Evolutionary conservation across 2,888 invertebrate genomes (phyloP).

Genomic region (Iphiclides podalirius): DNA sequence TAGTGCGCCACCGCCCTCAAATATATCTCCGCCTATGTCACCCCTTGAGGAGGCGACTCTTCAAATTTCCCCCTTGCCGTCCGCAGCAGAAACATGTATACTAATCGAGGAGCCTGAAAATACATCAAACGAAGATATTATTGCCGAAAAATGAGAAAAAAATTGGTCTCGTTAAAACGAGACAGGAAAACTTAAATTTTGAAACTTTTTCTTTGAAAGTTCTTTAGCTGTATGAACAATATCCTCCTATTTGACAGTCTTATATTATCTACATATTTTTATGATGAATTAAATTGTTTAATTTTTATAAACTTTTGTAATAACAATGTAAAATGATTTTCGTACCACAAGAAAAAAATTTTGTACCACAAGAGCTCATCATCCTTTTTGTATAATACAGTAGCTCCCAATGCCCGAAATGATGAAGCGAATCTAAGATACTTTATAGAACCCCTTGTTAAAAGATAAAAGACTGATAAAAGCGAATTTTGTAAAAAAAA

Average conservation of each 20-base stretch:
- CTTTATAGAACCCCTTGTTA: slow-evolving; percentile 34
- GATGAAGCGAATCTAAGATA: slow-evolving; percentile 26
- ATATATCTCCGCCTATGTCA: slow-evolving; percentile 37
- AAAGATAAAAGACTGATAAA: slow-evolving; percentile 68
- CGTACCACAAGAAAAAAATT: not conserved
- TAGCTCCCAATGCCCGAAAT: slow-evolving; percentile 2
- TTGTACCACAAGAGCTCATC: not conserved
- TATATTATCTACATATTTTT: slow-evolving; percentile 21
- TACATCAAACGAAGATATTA: slow-evolving; percentile 26
- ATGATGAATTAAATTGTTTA: slow-evolving; percentile 4
- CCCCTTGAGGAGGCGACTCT: slow-evolving; percentile 39
- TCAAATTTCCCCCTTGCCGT: slow-evolving; percentile 26
- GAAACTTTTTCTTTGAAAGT: slow-evolving; percentile 7
- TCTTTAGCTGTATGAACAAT: slow-evolving; percentile 1
- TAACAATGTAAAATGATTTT: not conserved
- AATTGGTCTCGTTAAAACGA: slow-evolving; percentile 1
- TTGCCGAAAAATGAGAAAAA: slow-evolving; percentile 41
- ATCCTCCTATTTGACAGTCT: slow-evolving; percentile 17
- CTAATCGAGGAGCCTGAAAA: slow-evolving; percentile 47
- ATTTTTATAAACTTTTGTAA: slow-evolving; percentile 13
- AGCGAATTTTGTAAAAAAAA: slow-evolving; percentile 62
- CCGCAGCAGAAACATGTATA: slow-evolving; percentile 47
- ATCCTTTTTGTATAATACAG: not conserved
- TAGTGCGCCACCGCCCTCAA: slow-evolving; percentile 47
- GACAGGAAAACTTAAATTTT: not conserved